Percentiles rank a stretch among this genome's conserved stretches.
These are phyloP conservation scores for Temnopleurus reevesii DNA, from an alignment of 53 echinoderm and acorn worm species.

Conservation along the genomic window DNA sequence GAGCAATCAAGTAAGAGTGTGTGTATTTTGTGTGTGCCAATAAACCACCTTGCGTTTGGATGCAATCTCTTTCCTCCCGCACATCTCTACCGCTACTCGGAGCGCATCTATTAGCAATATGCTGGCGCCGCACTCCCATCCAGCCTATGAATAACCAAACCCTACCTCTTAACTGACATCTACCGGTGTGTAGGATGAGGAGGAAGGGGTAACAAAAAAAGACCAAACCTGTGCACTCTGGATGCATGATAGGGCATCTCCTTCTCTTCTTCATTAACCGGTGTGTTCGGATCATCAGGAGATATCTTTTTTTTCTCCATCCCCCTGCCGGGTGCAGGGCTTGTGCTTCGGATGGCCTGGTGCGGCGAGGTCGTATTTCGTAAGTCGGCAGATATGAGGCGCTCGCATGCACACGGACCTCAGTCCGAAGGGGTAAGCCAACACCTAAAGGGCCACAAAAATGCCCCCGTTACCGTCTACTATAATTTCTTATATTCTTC, in stretches of 20 bases:
- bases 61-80: not conserved
- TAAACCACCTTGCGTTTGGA: not conserved
- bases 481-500: not conserved
- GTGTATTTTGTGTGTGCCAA: slow-evolving; percentile 1
- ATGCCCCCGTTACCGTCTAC: not conserved
- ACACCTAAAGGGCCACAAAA: slow-evolving; percentile 36
- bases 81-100: not conserved
- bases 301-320: not conserved
- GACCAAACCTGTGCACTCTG: not conserved
- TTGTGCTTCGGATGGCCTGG: slow-evolving; percentile 52
- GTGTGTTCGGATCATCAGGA: not conserved
- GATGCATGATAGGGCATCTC: slow-evolving; percentile 1
- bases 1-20: no score
- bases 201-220: not conserved
- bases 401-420: slow-evolving; percentile 58
- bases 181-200: not conserved
- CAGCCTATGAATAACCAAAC: slow-evolving; percentile 44
- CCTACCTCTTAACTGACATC: slow-evolving; percentile 18
- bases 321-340: slow-evolving; percentile 42
- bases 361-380: slow-evolving; percentile 32
- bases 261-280: not conserved
- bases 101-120: not conserved
- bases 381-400: slow-evolving; percentile 62
- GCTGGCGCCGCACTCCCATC: slow-evolving; percentile 28
- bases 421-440: slow-evolving; percentile 41